phyloP scores from a whole-genome alignment of 2,113 vertebrate species.

The Otus sunia region DNA sequence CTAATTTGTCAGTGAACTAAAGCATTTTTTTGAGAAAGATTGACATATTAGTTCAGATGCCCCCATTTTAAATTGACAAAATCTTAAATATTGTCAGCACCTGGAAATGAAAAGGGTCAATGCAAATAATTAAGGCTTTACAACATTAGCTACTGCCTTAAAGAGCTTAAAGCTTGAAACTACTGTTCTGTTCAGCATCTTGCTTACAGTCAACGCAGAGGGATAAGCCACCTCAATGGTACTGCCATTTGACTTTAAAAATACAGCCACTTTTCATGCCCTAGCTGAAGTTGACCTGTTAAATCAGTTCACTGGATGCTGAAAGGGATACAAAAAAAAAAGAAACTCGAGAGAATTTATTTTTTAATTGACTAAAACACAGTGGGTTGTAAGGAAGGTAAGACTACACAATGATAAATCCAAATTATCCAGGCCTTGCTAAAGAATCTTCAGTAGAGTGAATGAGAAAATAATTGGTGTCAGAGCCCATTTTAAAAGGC shows the following conservation, averaged over 20 bases:
- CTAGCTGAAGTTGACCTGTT: not conserved
- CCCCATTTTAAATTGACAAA: not conserved
- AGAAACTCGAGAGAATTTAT: not conserved
- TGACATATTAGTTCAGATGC: not conserved
- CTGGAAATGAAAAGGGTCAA: not conserved
- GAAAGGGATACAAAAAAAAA: not conserved
- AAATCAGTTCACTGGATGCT: not conserved
- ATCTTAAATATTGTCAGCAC: not conserved
- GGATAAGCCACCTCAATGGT: not conserved
- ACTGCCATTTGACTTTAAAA: not conserved
- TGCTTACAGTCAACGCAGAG: not conserved
- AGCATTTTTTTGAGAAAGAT: not conserved
- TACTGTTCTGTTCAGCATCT: not conserved
- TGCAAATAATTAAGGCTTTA: not conserved
- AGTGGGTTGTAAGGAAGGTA: not conserved
- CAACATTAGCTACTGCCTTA: not conserved
- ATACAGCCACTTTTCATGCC: not conserved
- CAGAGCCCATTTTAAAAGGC: not conserved
- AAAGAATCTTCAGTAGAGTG: not conserved
- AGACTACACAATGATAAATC: not conserved
- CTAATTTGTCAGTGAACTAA: not conserved
- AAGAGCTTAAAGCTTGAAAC: not conserved
- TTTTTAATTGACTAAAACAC: not conserved
- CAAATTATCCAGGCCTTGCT: not conserved
- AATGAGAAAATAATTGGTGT: not conserved